These are phyloP conservation scores for Podabrus alpinus DNA, from an alignment of 2,888 invertebrate species.

Conservation along the genomic window DNA sequence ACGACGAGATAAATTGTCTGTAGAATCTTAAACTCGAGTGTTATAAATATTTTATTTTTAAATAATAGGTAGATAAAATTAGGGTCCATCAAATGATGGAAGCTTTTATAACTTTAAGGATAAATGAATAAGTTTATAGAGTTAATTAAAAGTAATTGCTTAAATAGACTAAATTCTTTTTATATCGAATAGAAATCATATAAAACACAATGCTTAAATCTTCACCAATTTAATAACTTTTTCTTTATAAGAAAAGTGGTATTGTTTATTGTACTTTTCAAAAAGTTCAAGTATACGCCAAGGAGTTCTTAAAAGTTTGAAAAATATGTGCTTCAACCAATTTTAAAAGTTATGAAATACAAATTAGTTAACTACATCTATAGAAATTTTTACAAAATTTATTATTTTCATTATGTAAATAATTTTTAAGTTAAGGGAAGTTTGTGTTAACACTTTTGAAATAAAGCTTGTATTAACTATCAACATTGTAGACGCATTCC, in stretches of 20 bases:
- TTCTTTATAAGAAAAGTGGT: not conserved
- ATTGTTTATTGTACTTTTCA: not conserved
- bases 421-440: not conserved
- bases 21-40: not conserved
- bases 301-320: not conserved
- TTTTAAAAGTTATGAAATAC: not conserved
- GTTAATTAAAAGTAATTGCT: not conserved
- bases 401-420: not conserved
- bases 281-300: not conserved
- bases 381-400: not conserved
- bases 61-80: not conserved
- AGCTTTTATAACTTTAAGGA: not conserved
- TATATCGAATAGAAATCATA: not conserved
- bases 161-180: not conserved
- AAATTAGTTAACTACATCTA: not conserved
- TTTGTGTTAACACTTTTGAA: not conserved
- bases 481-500: too few species aligned
- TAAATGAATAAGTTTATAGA: not conserved
- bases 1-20: slow-evolving; percentile 2
- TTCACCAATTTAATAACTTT: not conserved
- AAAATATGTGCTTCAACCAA: not conserved
- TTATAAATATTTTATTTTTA: not conserved
- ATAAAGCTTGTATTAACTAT: not conserved
- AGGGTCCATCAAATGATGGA: not conserved
- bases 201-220: not conserved